Evolutionary conservation across 2,888 invertebrate species (phyloP).

Genomic region (Drosophila eohydei): DNA sequence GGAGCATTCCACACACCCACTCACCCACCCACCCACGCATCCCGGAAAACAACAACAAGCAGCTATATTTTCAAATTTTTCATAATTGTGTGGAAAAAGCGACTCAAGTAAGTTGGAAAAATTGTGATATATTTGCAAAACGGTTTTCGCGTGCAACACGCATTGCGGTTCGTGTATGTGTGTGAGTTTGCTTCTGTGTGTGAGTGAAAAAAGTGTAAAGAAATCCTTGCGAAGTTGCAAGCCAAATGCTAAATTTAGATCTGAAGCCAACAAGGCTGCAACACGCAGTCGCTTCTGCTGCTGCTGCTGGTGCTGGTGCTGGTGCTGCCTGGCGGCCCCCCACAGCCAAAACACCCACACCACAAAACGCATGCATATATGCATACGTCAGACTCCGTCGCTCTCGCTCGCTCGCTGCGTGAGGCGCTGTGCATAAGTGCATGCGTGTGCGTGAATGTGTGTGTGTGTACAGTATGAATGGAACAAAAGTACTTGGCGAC

Average conservation of each 20-base stretch:
- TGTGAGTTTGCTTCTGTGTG: slow-evolving; percentile 21
- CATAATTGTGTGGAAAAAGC: slow-evolving; percentile 31
- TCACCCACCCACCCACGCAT: slow-evolving; percentile 18
- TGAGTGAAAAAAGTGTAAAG: slow-evolving; percentile 48
- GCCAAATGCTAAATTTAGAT: slow-evolving; percentile 78
- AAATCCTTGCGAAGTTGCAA: slow-evolving; percentile 76
- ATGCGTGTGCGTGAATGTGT: slow-evolving; percentile 38
- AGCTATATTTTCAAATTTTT: slow-evolving; percentile 33
- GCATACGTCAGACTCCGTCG: slow-evolving; percentile 49
- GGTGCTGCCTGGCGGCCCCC: slow-evolving; percentile 54
- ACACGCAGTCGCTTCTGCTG: slow-evolving; percentile 65
- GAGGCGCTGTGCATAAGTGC: slow-evolving; percentile 48
- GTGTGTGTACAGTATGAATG: slow-evolving; percentile 66
- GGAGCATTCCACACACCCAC: slow-evolving; percentile 24
- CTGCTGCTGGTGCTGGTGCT: slow-evolving; percentile 37
- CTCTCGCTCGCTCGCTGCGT: slow-evolving; percentile 37
- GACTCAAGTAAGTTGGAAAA: slow-evolving; percentile 57
- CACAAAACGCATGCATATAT: slow-evolving; percentile 43
- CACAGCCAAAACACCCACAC: slow-evolving; percentile 62
- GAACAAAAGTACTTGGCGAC: slow-evolving; percentile 74
- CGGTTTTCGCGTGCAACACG: slow-evolving; percentile 45
- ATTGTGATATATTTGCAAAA: slow-evolving; percentile 38
- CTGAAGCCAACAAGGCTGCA: slow-evolving; percentile 76
- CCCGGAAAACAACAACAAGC: neutral
- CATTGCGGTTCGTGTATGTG: slow-evolving; percentile 17